Percentiles rank a stretch among this genome's conserved stretches.
These are phyloP conservation scores for Noctuana brunneofusca DNA, from an alignment of 2,888 invertebrate species.

Conservation along the genomic window DNA sequence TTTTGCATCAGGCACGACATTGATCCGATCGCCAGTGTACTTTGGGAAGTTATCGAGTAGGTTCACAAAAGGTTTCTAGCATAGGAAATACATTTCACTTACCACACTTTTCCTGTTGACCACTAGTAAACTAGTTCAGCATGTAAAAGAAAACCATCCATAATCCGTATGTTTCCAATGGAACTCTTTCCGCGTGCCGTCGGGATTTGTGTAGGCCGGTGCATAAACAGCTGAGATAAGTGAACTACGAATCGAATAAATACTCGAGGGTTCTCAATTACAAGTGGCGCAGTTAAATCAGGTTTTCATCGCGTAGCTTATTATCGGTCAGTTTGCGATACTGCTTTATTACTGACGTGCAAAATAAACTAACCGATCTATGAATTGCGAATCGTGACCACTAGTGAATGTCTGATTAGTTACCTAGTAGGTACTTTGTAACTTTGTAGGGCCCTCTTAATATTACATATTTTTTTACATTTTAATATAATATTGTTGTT, in stretches of 20 bases:
- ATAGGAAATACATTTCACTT: too few species aligned
- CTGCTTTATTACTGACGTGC: constrained; percentile 42
- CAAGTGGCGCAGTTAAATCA: constrained; percentile 49
- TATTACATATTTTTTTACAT: background rate
- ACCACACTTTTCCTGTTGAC: too few species aligned
- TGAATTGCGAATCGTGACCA: constrained; percentile 42
- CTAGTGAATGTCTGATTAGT: constrained; percentile 40
- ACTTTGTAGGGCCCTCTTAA: constrained; percentile 5
- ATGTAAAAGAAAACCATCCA: background rate
- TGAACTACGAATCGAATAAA: constrained; percentile 49
- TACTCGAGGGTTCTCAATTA: constrained; percentile 52
- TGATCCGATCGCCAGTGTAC: too few species aligned
- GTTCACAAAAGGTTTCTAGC: too few species aligned
- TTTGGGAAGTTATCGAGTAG: too few species aligned
- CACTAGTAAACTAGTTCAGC: background rate
- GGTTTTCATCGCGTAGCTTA: constrained; percentile 49
- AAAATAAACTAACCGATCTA: constrained; percentile 43
- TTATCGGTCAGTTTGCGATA: constrained; percentile 48
- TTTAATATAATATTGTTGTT: too few species aligned
- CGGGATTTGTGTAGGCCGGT: constrained; percentile 40
- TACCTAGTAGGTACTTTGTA: constrained; percentile 20
- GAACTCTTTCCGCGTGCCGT: constrained; percentile 34
- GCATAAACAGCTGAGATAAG: constrained; percentile 46
- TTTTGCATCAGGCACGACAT: too few species aligned
- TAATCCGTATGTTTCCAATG: constrained; percentile 15